Percentiles rank a stretch among this genome's conserved stretches.
phyloP scores from a whole-genome alignment of 2,888 invertebrate species.

The Mythimna pallens region DNA sequence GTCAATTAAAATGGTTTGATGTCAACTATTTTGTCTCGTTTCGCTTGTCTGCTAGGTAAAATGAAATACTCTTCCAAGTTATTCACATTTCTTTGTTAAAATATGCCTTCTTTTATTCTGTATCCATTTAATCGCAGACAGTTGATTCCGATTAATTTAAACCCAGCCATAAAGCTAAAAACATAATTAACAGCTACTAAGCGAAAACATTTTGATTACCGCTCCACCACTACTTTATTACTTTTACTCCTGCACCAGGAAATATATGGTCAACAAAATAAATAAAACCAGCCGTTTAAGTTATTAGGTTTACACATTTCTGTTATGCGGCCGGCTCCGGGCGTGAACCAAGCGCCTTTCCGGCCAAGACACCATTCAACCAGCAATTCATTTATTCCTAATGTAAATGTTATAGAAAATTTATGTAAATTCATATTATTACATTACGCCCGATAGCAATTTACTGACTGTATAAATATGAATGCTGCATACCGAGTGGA shows the following conservation, averaged over 20 bases:
- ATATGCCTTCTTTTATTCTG: background rate
- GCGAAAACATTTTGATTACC: constrained; percentile 52
- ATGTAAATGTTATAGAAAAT: constrained; percentile 89
- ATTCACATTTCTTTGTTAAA: background rate
- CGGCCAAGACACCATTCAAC: constrained; percentile 69
- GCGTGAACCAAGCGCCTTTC: constrained; percentile 55
- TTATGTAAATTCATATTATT: constrained; percentile 89
- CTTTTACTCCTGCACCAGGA: constrained; percentile 48
- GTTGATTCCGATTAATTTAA: constrained; percentile 22
- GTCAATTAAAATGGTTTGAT: too few species aligned
- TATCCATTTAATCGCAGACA: constrained; percentile 10
- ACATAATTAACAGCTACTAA: constrained; percentile 52
- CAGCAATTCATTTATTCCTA: constrained; percentile 85
- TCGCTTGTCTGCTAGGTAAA: too few species aligned
- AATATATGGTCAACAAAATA: constrained; percentile 58
- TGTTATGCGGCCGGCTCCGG: constrained; percentile 45
- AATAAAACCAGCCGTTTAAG: constrained; percentile 54
- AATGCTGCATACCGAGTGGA: constrained; percentile 78
- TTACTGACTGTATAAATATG: constrained; percentile 85
- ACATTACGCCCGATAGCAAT: constrained; percentile 86
- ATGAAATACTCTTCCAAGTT: background rate
- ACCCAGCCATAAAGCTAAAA: constrained; percentile 35
- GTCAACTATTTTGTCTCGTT: too few species aligned
- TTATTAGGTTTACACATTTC: constrained; percentile 53
- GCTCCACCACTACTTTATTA: constrained; percentile 53